phyloP scores from a whole-genome alignment of 2,888 invertebrate genomes.

The Netelia fuscicornis region DNA sequence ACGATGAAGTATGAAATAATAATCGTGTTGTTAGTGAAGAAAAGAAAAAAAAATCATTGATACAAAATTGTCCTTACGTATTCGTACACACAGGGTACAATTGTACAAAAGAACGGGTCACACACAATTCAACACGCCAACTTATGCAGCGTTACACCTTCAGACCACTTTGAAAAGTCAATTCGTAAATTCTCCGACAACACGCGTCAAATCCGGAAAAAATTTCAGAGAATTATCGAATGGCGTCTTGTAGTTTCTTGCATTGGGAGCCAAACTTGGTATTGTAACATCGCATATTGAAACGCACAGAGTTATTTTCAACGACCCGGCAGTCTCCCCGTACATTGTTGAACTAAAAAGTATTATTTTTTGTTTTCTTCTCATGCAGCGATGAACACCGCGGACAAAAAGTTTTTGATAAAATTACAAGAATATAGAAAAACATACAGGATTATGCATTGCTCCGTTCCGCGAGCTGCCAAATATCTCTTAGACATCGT shows the following conservation, averaged over 20 bases:
- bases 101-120: conserved; percentile 26
- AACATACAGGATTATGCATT: conserved; percentile 56
- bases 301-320: conserved; percentile 19
- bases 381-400: conserved; percentile 12
- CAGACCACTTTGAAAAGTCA: no score
- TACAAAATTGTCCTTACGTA: conserved; percentile 58
- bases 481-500: conserved; percentile 44
- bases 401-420: conserved; percentile 43
- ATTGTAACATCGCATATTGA: no score
- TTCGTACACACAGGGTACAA: conserved; percentile 27
- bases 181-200: no score
- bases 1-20: conserved; percentile 42
- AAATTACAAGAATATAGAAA: conserved; percentile 51
- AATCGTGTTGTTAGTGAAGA: conserved; percentile 23
- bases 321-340: not conserved
- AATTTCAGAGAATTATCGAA: no score
- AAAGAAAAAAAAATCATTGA: conserved; percentile 24
- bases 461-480: conserved; percentile 46
- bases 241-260: no score
- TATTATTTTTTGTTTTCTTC: not conserved
- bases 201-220: no score
- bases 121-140: conserved; percentile 15
- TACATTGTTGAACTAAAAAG: not conserved
- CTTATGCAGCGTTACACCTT: not conserved
- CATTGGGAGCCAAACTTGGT: no score